Evolutionary conservation across 2,888 invertebrate species (phyloP), one percentile per base, ranked within the genome.

Genomic region (Eristalis tenax): DNA sequence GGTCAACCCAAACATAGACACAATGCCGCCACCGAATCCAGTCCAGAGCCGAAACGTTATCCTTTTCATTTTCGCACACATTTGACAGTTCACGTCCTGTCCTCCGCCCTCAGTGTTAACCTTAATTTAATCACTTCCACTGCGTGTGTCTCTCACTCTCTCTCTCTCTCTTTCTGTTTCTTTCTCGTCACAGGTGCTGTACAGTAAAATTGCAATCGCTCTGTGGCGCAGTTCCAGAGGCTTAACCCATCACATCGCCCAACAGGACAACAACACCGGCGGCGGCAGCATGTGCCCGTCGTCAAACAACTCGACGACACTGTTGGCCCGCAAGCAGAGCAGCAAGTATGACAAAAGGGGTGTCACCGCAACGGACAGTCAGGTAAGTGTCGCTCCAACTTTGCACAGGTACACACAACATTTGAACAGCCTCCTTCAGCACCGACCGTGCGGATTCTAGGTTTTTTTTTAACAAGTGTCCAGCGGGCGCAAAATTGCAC

Each of bases 151-250:
- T 32, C 1, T 40, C 15, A 23, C 22, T 57, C 13, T 50, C 10
- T 22, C 11, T 22, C 26, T 59, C 26, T 28, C 28, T 28, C 32
- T 32, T 4, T 43, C 38, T 56, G 22, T 18, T 11, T 50, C 11
- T 23, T 4, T 23, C 26, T 13, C 26, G 13, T 15, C 23, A 43
- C 92, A 96, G 96, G 94, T 96, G 57, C 94, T 98, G 43, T 98
- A 98, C 92, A 96, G 96, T 43, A 95, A 96, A 90, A 98, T 98
- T 77, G 97, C 97, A 3, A 94, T 97, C 28, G 96, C 96, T 0
- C 93, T 98, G 56, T 98, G 98, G 97, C 95, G 94, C 93, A 96
- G 96, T 90, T 96, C 96, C 0, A 94, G 95, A 78, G 95, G 95
- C 1, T 92, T 96, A 50, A 95, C 95, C 88, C 93, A 94, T 89